A percentile compares a stretch with the other conserved stretches of the same genome.
Conservation (phyloP, 1,140 invertebrate genomes). For the Ericerus pela region DNA sequence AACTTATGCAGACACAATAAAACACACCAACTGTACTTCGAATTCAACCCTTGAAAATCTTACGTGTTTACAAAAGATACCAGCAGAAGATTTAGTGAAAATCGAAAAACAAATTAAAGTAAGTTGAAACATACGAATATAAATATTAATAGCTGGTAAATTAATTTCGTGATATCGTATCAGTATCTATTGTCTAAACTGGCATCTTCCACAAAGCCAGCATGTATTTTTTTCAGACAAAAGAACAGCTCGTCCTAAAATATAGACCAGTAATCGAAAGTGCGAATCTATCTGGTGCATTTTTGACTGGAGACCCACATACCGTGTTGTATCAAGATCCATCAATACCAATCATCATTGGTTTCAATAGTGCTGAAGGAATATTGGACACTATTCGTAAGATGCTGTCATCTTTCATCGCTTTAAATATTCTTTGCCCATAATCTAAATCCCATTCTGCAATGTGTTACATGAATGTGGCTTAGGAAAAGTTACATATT, state of each 20-base stretch:
- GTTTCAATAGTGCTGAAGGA: conserved; percentile 12
- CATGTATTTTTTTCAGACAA: not conserved
- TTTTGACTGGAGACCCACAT: not conserved
- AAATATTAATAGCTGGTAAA: too few species aligned
- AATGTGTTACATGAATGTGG: too few species aligned
- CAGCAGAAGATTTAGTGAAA: conserved; percentile 13
- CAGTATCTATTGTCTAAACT: too few species aligned
- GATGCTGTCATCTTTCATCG: too few species aligned
- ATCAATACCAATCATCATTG: conserved; percentile 8
- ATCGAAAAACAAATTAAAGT: not conserved
- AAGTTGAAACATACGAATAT: too few species aligned
- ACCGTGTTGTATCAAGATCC: conserved; percentile 4
- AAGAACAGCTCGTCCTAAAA: conserved; percentile 3
- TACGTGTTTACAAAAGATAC: conserved; percentile 4
- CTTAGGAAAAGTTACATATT: too few species aligned
- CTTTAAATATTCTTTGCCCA: too few species aligned
- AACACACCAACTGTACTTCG: conserved; percentile 4
- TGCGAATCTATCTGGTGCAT: not conserved
- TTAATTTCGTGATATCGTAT: too few species aligned
- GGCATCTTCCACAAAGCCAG: too few species aligned
- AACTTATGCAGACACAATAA: not conserved
- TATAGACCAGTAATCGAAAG: not conserved
- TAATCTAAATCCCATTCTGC: too few species aligned
- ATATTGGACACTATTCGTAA: not conserved
- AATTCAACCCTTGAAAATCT: not conserved